Percentiles rank a stretch among this genome's conserved stretches.
Evolutionary conservation across 92 coral and sea anemone species (phyloP).

Genomic region (Palythoa caribaeorum): DNA sequence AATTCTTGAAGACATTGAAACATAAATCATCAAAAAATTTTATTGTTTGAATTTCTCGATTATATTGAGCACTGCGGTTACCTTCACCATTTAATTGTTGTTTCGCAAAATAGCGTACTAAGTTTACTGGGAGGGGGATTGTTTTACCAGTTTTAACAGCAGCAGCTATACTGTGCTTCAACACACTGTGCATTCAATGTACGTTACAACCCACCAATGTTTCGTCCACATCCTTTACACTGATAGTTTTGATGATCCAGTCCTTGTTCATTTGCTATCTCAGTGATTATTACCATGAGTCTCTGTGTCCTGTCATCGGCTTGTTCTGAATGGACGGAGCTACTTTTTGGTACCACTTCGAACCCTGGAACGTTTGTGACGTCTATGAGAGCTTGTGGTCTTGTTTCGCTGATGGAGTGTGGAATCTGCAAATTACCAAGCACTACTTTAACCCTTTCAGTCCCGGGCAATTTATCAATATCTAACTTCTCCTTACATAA

Average conservation of each 20-base stretch:
- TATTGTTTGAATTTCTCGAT: too few species aligned
- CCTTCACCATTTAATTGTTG: too few species aligned
- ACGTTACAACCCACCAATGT: constrained; percentile 73
- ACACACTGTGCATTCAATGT: too few species aligned
- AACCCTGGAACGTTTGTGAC: constrained; percentile 65
- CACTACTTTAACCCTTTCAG: background rate
- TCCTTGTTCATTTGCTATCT: constrained; percentile 90
- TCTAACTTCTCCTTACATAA: too few species aligned
- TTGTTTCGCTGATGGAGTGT: background rate
- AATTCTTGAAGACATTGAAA: too few species aligned
- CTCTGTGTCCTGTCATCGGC: constrained; percentile 71
- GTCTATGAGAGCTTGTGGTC: background rate
- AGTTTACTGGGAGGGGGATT: too few species aligned
- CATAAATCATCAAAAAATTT: too few species aligned
- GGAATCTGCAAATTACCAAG: constrained; percentile 25
- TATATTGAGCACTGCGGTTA: too few species aligned
- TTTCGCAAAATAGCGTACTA: too few species aligned
- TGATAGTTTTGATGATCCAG: constrained; percentile 93
- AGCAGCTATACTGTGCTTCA: too few species aligned
- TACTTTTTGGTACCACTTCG: constrained; percentile 79
- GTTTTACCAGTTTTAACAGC: too few species aligned
- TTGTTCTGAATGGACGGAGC: constrained; percentile 78
- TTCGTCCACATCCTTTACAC: constrained; percentile 94
- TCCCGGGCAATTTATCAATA: too few species aligned
- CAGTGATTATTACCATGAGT: constrained; percentile 76